Conservation (phyloP, 2,888 invertebrate genomes). For the Nephrotoma guestfalica region DNA sequence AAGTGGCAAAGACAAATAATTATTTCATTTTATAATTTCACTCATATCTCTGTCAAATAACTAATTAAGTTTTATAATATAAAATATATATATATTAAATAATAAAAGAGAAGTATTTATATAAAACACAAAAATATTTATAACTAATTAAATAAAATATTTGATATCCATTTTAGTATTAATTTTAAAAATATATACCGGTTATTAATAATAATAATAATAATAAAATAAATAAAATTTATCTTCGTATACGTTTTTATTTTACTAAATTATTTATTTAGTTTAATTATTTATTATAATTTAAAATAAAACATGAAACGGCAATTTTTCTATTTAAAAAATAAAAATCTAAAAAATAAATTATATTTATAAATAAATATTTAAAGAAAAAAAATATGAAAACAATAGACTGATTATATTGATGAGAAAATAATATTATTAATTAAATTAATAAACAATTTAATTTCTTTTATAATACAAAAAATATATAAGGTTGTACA, state of each 20-base stretch:
- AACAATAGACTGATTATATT: background rate
- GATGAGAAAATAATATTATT: background rate
- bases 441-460: background rate
- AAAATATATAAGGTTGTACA: background rate
- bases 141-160: background rate
- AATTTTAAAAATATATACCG: background rate
- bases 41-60: background rate
- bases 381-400: background rate
- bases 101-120: background rate
- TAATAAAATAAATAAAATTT: background rate
- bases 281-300: background rate
- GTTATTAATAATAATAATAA: background rate
- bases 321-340: background rate
- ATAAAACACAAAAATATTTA: background rate
- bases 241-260: background rate
- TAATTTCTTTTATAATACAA: background rate
- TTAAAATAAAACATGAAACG: background rate
- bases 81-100: background rate
- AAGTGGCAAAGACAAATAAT: background rate
- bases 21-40: background rate
- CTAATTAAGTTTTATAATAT: background rate
- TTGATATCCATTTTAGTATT: background rate
- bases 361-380: background rate
- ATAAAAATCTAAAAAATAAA: background rate
- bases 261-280: background rate